These are phyloP conservation scores for Trissonchulus sp. DNA, from an alignment of 2,888 invertebrate genomes.

Conservation along the genomic window DNA sequence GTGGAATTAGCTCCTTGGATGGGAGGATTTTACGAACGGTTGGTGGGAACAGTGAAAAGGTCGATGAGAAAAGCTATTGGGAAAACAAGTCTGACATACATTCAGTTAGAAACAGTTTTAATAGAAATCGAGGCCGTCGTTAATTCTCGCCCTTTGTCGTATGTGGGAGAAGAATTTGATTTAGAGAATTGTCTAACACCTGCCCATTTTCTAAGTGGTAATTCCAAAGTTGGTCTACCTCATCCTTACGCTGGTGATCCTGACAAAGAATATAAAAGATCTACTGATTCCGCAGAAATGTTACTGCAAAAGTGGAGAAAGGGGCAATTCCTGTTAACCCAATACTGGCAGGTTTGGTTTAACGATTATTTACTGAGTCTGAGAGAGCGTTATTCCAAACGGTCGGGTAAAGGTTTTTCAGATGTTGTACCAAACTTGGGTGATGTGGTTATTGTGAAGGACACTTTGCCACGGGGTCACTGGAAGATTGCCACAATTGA, in stretches of 20 bases:
- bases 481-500: not conserved
- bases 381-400: not conserved
- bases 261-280: too few species aligned
- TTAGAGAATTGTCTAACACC: not conserved
- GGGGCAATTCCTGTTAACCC: not conserved
- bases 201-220: not conserved
- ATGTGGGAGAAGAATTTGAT: conserved; percentile 1
- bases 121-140: conserved; percentile 22
- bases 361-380: not conserved
- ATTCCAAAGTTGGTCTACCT: not conserved
- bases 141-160: too few species aligned
- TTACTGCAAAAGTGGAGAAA: not conserved
- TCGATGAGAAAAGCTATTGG: conserved; percentile 25
- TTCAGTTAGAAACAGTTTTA: conserved; percentile 15
- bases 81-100: not conserved
- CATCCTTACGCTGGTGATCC: not conserved
- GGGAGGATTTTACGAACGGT: conserved; percentile 29
- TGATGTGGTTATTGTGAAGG: not conserved
- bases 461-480: not conserved
- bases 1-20: conserved; percentile 18
- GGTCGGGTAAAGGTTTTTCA: too few species aligned
- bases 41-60: conserved; percentile 27
- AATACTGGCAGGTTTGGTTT: not conserved
- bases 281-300: too few species aligned
- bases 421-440: not conserved